Evolutionary conservation across 2,113 vertebrate genomes (phyloP).

Genomic region (Protobothrops flavoviridis): DNA sequence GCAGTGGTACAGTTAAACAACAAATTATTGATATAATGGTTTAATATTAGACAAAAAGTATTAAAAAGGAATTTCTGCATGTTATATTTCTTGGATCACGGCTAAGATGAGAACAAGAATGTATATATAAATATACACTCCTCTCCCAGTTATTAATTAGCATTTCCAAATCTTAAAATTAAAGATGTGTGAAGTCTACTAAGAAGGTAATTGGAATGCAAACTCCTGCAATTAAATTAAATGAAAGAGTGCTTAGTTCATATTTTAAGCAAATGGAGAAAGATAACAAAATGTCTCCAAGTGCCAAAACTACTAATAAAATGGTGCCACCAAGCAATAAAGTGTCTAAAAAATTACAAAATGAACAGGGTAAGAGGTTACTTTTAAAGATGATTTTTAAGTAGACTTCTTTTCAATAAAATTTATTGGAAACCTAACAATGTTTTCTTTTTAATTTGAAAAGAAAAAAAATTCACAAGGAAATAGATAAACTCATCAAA

Average conservation of each 20-base stretch:
- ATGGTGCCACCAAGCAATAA: background rate
- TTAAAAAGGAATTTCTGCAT: background rate
- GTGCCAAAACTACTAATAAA: background rate
- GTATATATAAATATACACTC: background rate
- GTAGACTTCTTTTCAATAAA: background rate
- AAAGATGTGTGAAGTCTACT: background rate
- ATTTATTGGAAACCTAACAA: background rate
- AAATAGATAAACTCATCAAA: background rate
- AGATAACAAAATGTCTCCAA: background rate
- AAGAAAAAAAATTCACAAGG: background rate
- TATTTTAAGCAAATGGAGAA: background rate
- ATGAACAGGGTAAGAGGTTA: background rate
- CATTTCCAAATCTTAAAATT: background rate
- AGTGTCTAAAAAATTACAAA: background rate
- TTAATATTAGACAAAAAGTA: background rate
- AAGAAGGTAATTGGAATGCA: background rate
- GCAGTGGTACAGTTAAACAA: background rate
- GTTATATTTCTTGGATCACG: background rate
- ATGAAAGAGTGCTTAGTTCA: background rate
- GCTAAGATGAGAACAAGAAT: background rate
- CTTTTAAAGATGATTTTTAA: background rate
- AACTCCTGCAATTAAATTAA: background rate
- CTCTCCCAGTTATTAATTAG: background rate
- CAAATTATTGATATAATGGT: background rate
- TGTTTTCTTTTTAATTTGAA: background rate